Evolutionary conservation across 2,797 vertebrate species (phyloP).

Genomic region (Chlorospingus flavigularis): DNA sequence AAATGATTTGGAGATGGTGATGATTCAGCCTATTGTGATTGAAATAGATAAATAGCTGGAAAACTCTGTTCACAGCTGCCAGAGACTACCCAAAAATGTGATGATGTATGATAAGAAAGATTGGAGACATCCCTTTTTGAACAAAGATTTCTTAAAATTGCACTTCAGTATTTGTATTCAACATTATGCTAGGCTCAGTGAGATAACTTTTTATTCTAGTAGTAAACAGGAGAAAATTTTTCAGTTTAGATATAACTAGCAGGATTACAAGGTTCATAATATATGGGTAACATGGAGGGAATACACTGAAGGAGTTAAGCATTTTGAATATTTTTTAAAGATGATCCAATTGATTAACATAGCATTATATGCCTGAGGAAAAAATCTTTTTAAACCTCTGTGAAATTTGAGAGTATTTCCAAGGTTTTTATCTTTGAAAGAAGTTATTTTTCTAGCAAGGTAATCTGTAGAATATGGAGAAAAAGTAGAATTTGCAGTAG

Average conservation of each 20-base stretch:
- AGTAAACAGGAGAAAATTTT: background rate
- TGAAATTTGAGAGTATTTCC: background rate
- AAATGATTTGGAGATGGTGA: background rate
- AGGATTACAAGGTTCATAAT: constrained; percentile 9
- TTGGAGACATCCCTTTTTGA: background rate
- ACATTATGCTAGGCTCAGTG: constrained; percentile 2
- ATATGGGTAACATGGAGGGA: background rate
- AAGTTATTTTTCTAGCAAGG: background rate
- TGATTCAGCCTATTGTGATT: background rate
- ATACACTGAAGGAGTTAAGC: background rate
- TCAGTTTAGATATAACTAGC: background rate
- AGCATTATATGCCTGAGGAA: background rate
- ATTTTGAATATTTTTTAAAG: background rate
- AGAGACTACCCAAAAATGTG: background rate
- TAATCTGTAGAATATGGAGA: background rate
- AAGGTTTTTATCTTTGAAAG: background rate
- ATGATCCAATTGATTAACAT: background rate
- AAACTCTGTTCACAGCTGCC: background rate
- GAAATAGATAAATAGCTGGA: background rate
- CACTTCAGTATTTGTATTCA: background rate
- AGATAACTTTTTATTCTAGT: background rate
- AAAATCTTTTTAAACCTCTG: background rate
- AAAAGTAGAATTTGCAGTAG: background rate
- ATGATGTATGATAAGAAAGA: background rate
- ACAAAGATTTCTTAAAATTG: background rate